phyloP scores from a whole-genome alignment of 2,797 vertebrate species.

The Enteromius viviparus region DNA sequence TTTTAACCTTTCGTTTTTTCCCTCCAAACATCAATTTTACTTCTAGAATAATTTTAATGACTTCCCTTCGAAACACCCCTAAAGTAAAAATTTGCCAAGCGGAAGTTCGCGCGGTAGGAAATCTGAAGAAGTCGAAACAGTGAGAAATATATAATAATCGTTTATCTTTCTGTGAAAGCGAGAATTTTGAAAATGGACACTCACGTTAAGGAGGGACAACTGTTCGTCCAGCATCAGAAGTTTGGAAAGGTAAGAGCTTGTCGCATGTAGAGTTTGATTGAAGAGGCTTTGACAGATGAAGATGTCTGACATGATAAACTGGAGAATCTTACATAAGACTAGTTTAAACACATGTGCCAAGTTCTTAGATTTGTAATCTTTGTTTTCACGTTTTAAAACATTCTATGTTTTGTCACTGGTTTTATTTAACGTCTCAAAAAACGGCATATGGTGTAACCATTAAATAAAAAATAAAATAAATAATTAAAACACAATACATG shows the following conservation, averaged over 20 bases:
- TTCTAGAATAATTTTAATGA: slow-evolving; percentile 28
- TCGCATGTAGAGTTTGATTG: neutral
- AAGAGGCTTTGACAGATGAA: neutral
- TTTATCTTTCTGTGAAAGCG: slow-evolving; percentile 31
- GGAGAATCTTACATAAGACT: neutral
- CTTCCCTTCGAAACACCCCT: slow-evolving; percentile 6
- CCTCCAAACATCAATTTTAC: slow-evolving; percentile 40
- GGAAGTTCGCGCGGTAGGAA: slow-evolving; percentile 72
- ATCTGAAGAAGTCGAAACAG: slow-evolving; percentile 50
- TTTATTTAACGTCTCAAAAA: neutral
- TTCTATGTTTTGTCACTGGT: neutral
- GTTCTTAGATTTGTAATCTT: neutral
- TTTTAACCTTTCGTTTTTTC: neutral
- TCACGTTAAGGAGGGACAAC: slow-evolving; percentile 82
- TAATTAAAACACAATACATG: no score
- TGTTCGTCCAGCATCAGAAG: slow-evolving; percentile 83
- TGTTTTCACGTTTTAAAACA: neutral
- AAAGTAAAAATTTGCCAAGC: slow-evolving; percentile 52
- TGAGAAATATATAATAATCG: slow-evolving; percentile 56
- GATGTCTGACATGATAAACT: neutral
- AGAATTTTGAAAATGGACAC: slow-evolving; percentile 71
- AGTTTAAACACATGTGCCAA: slow-evolving; percentile 15
- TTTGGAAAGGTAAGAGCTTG: slow-evolving; percentile 81
- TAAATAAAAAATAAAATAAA: neutral
- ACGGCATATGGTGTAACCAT: neutral